These are phyloP conservation scores for Napeogenes sylphis DNA, from an alignment of 2,888 invertebrate species.

Conservation along the genomic window DNA sequence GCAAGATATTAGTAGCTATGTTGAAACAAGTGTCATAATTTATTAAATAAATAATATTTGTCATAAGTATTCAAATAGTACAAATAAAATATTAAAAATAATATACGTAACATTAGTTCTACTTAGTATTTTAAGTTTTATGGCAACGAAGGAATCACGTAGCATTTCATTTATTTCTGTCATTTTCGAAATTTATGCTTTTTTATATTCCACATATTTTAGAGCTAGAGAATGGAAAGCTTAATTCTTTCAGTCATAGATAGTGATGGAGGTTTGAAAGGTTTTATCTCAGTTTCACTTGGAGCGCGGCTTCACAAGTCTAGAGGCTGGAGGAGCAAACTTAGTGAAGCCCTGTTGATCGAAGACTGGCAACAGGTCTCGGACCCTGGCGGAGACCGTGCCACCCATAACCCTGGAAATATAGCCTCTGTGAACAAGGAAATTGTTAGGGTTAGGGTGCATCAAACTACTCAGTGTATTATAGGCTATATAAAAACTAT, in stretches of 20 bases:
- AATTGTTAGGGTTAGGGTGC: conserved; percentile 28
- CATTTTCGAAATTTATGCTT: too few species aligned
- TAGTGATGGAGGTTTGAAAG: neutral
- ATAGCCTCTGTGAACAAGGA: conserved; percentile 37
- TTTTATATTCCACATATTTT: too few species aligned
- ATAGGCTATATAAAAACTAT: neutral
- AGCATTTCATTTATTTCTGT: neutral
- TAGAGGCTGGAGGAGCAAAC: conserved; percentile 88
- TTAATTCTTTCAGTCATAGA: too few species aligned
- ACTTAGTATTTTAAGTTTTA: conserved; percentile 3
- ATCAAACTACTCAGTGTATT: conserved; percentile 3
- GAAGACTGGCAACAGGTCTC: conserved; percentile 87
- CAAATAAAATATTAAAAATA: neutral
- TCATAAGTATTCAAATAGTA: neutral
- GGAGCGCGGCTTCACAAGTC: conserved; percentile 82
- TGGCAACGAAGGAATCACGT: conserved; percentile 2
- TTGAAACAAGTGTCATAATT: neutral
- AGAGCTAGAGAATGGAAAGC: too few species aligned
- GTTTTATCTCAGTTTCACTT: conserved; percentile 36
- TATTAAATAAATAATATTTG: neutral
- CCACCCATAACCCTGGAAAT: conserved; percentile 80
- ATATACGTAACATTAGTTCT: neutral
- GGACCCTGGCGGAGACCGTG: conserved; percentile 82
- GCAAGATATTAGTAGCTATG: conserved; percentile 30
- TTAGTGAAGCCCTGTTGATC: conserved; percentile 91